Conservation (phyloP, 2,113 vertebrate genomes). For the Silurus glanis region DNA sequence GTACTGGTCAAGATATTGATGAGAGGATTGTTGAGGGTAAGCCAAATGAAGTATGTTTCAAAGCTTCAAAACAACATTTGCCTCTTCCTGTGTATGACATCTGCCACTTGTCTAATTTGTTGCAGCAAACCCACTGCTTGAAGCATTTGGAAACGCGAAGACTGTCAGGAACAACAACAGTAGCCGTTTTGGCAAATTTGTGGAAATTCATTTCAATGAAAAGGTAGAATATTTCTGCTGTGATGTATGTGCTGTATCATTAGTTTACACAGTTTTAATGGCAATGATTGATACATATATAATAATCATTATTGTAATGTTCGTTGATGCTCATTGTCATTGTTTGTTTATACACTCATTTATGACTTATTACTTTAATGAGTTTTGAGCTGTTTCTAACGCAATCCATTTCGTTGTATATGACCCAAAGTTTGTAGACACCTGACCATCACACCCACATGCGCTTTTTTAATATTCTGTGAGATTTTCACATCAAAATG, state of each 20-base stretch:
- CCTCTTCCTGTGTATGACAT: neutral
- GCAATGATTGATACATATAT: neutral
- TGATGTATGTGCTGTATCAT: neutral
- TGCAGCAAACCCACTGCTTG: slow-evolving; percentile 92
- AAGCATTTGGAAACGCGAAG: slow-evolving; percentile 98
- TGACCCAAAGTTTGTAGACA: neutral
- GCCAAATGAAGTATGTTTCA: slow-evolving; percentile 1
- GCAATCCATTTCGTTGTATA: neutral
- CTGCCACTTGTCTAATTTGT: slow-evolving; percentile 39
- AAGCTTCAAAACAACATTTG: neutral
- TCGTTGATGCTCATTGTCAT: neutral
- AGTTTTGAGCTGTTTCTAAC: neutral
- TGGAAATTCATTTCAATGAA: slow-evolving; percentile 94
- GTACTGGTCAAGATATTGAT: slow-evolving; percentile 96
- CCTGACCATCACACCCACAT: neutral
- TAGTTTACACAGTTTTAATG: neutral
- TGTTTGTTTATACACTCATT: neutral
- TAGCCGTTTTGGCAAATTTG: slow-evolving; percentile 98
- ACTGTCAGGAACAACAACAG: slow-evolving; percentile 99
- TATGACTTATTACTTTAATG: neutral
- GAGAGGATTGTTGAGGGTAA: slow-evolving; percentile 99
- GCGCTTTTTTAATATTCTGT: neutral
- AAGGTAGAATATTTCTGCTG: slow-evolving; percentile 75
- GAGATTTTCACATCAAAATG: neutral
- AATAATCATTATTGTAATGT: neutral